Evolutionary conservation across 2,113 vertebrate genomes (phyloP).

Genomic region (Odocoileus hemionus): DNA sequence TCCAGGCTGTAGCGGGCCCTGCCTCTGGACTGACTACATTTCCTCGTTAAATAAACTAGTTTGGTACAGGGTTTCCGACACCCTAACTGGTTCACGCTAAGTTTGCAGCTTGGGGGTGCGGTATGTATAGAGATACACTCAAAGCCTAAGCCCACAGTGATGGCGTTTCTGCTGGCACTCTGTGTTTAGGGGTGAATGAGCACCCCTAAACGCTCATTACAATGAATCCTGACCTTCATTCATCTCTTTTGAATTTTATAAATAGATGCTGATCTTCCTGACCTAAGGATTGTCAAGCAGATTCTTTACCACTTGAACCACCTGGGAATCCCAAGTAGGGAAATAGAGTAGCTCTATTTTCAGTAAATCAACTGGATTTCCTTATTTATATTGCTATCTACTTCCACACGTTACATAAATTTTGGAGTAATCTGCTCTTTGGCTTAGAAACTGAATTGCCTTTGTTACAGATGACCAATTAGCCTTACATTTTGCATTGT

Average conservation of each 20-base stretch:
- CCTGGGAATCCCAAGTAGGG: neutral
- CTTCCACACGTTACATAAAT: neutral
- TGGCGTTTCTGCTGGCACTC: neutral
- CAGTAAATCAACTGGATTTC: neutral
- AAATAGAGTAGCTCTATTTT: neutral
- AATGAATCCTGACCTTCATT: neutral
- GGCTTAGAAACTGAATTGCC: neutral
- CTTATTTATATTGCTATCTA: neutral
- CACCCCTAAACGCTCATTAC: no score
- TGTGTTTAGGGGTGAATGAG: neutral
- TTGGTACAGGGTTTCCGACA: neutral
- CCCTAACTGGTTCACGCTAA: neutral
- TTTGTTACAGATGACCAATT: neutral
- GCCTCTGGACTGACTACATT: no score
- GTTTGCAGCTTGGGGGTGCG: neutral
- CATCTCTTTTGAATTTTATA: neutral
- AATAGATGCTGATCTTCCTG: neutral
- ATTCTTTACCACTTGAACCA: neutral
- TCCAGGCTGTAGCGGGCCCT: fast-evolving
- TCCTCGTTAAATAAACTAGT: neutral
- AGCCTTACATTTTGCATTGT: neutral
- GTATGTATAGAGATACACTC: no score
- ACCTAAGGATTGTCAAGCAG: neutral
- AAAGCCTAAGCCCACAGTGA: fast-evolving
- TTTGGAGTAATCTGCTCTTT: neutral